Evolutionary conservation across 2,113 vertebrate genomes (phyloP).

Genomic region (Tragelaphus strepsiceros): DNA sequence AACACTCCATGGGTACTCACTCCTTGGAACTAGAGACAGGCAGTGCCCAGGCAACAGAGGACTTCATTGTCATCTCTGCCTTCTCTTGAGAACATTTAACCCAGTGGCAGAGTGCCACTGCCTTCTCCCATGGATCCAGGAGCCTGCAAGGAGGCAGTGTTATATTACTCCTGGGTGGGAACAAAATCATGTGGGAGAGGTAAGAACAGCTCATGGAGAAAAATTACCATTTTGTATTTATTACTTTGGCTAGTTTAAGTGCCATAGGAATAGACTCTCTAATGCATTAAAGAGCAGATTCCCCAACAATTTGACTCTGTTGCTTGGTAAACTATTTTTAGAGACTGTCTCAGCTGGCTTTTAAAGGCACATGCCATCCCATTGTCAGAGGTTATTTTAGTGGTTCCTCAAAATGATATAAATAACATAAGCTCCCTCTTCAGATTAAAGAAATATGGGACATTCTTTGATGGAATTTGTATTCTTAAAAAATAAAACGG

Average conservation of each 20-base stretch:
- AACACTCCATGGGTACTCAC: constrained; percentile 42
- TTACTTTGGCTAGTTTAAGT: constrained; percentile 77
- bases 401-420: constrained; percentile 70
- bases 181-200: constrained; percentile 72
- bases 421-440: constrained; percentile 59
- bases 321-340: constrained; percentile 79
- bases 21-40: constrained; percentile 52
- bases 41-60: constrained; percentile 54
- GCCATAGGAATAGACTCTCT: constrained; percentile 79
- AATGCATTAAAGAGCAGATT: constrained; percentile 75
- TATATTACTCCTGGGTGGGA: constrained; percentile 71
- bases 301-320: constrained; percentile 72
- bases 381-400: constrained; percentile 72
- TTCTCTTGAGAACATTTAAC: constrained; percentile 71
- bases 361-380: constrained; percentile 72
- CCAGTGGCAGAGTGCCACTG: constrained; percentile 54
- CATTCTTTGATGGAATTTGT: constrained; percentile 45
- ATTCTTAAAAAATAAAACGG: neutral
- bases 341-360: constrained; percentile 56
- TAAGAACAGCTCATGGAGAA: constrained; percentile 73
- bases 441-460: constrained; percentile 57
- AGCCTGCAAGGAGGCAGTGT: constrained; percentile 61
- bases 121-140: constrained; percentile 56
- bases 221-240: constrained; percentile 83
- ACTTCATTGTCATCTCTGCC: constrained; percentile 69